Base-by-base conservation (phyloP, 2,888 invertebrate species). In the Ochlodes sylvanus region DNA sequence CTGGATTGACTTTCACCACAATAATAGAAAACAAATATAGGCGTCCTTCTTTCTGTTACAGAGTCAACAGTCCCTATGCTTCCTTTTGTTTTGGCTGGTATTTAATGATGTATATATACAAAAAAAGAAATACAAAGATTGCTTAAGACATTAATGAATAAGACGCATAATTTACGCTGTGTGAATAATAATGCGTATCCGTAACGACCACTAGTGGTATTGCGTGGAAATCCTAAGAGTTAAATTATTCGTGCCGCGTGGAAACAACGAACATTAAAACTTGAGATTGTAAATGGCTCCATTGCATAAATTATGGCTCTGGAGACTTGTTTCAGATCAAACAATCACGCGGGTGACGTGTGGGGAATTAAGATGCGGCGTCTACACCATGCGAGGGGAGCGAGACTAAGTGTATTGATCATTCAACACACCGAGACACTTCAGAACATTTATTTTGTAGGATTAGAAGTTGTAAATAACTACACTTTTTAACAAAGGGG, bases 211-310 rank as follows among this genome's bases (percentile, higher is more conserved):
- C 17, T 47, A 17, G 47, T 19, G 7, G 2, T 50, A 15, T 19
- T 17, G 38, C 12, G 27, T 50, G 5, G 4, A 12, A 7, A 19
- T 34, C 17, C 17, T 15, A 60, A 63, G 69, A 70, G 69, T 68
- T 66, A 68, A 69, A 76, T 75, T 74, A 81, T 79, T 75, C 76
- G 52, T 58, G 57, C 68, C 73, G 73, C 75, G 77, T 69, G 69
- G 71, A 64, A 73, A 70, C 74, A 69, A 70, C 74, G 74, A 72
- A 76, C 77, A 77, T 82, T 80, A 76, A 78, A 79, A 79, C 76
- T 77, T 78, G 72, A 72, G 74, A 72, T 74, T 80, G 77, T 79
- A 77, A 80, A 73, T 74, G 74, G 70, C 63, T 69, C 64, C 74
- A 61, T 69, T 73, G 77, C 77, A 79, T 82, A 76, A 75, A 82